Percentiles rank a stretch among this genome's conserved stretches.
Conservation (phyloP, 1,140 invertebrate genomes). For the Magallana gigas region DNA sequence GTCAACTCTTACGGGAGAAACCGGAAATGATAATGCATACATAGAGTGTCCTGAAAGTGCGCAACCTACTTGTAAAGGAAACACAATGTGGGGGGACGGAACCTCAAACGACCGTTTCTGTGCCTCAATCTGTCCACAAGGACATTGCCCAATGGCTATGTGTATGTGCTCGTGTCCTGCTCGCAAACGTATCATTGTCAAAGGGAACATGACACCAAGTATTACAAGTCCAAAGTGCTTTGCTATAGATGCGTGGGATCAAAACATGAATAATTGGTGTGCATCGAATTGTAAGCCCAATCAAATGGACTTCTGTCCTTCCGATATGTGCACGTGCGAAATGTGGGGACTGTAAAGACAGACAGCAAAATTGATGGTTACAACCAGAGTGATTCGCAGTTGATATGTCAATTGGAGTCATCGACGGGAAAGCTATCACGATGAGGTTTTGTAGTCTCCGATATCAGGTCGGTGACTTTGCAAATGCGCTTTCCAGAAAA, state of each 20-base stretch:
- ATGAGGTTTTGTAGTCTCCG: background rate
- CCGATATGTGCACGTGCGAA: slow-evolving; percentile 34
- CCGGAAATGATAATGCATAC: slow-evolving; percentile 42
- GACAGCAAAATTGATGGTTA: background rate
- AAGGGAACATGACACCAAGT: background rate
- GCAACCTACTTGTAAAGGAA: slow-evolving; percentile 56
- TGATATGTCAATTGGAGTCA: background rate
- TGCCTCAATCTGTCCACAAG: slow-evolving; percentile 55
- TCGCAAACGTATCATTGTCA: background rate
- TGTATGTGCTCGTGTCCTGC: slow-evolving; percentile 61
- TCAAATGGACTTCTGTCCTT: slow-evolving; percentile 29
- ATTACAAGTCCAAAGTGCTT: background rate
- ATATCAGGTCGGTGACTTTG: background rate
- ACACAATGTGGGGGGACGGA: slow-evolving; percentile 42
- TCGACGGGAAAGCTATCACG: background rate
- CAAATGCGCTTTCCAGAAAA: background rate
- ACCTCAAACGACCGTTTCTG: slow-evolving; percentile 61
- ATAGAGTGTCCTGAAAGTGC: slow-evolving; percentile 61
- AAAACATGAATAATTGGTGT: slow-evolving; percentile 21
- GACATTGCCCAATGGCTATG: slow-evolving; percentile 56
- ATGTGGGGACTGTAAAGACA: slow-evolving; percentile 11
- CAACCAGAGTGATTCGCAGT: background rate
- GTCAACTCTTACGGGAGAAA: slow-evolving; percentile 33
- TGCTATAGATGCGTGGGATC: slow-evolving; percentile 34
- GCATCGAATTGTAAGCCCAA: background rate